phyloP scores from a whole-genome alignment of 2,888 invertebrate species.

The Watsonalla cultraria region DNA sequence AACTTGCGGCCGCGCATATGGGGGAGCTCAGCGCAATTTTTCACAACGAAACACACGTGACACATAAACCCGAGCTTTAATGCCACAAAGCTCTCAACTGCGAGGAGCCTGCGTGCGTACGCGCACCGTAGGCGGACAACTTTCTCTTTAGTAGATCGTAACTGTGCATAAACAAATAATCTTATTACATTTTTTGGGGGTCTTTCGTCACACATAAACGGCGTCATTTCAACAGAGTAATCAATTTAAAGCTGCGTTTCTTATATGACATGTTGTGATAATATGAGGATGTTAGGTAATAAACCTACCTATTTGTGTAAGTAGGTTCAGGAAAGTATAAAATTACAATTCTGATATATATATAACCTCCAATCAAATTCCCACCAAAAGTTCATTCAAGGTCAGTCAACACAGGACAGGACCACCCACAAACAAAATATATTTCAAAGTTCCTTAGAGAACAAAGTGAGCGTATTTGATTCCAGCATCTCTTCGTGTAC shows the following conservation, averaged over 20 bases:
- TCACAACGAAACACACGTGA: constrained; percentile 2
- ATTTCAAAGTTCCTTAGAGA: too few species aligned
- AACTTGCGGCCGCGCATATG: neutral
- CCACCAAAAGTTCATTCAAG: too few species aligned
- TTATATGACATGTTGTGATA: neutral
- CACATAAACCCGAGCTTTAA: constrained; percentile 15
- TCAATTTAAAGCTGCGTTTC: neutral
- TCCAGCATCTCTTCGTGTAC: too few species aligned
- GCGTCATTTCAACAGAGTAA: neutral
- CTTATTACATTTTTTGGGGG: neutral
- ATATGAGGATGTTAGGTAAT: too few species aligned
- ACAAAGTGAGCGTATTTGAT: too few species aligned
- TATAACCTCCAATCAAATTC: too few species aligned
- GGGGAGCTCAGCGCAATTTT: neutral
- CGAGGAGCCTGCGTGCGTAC: constrained; percentile 40
- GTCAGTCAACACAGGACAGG: too few species aligned
- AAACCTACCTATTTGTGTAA: too few species aligned
- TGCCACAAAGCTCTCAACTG: constrained; percentile 23
- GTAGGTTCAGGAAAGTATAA: too few species aligned
- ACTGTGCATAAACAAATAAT: neutral
- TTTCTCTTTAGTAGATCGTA: constrained; percentile 57
- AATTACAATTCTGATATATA: too few species aligned
- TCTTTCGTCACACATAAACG: neutral
- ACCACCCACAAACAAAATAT: too few species aligned
- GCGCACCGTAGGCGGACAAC: constrained; percentile 58